These are phyloP conservation scores for Leptobrachium leishanense DNA, from an alignment of 2,113 vertebrate genomes.

Conservation along the genomic window DNA sequence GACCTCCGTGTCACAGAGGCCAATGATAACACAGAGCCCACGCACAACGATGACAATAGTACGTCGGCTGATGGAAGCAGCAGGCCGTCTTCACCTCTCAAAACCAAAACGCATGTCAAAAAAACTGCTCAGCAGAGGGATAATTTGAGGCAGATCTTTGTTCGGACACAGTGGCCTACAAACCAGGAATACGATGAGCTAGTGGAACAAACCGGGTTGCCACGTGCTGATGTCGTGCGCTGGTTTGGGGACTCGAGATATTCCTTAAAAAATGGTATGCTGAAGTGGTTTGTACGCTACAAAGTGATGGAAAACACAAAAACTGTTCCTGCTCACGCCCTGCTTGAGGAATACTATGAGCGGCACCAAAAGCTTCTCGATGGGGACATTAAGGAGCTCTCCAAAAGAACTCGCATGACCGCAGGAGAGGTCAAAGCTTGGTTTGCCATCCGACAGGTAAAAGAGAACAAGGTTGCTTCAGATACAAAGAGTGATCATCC, in stretches of 20 bases:
- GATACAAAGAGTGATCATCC: slow-evolving; percentile 55
- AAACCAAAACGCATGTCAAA: slow-evolving; percentile 70
- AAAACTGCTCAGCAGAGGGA: slow-evolving; percentile 92
- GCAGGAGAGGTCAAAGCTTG: slow-evolving; percentile 81
- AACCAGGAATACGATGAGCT: slow-evolving; percentile 87
- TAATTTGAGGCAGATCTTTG: slow-evolving; percentile 86
- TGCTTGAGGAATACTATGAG: slow-evolving; percentile 78
- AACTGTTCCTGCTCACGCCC: slow-evolving; percentile 55
- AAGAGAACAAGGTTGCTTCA: slow-evolving; percentile 57
- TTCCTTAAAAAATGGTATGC: slow-evolving; percentile 89
- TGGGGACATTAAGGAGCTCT: slow-evolving; percentile 75
- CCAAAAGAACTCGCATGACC: slow-evolving; percentile 74
- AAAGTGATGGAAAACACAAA: slow-evolving; percentile 66
- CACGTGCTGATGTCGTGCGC: slow-evolving; percentile 88
- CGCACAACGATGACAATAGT: slow-evolving; percentile 16
- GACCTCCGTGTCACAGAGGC: slow-evolving; percentile 92
- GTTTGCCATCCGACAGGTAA: slow-evolving; percentile 73
- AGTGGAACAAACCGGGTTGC: slow-evolving; percentile 79
- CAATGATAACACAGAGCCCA: slow-evolving; percentile 68
- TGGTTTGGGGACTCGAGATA: slow-evolving; percentile 96
- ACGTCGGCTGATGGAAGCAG: slow-evolving; percentile 51
- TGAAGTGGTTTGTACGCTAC: slow-evolving; percentile 94
- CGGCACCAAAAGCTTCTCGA: slow-evolving; percentile 74
- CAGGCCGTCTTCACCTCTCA: slow-evolving; percentile 61
- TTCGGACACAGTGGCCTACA: slow-evolving; percentile 91